Evolutionary conservation across 1,140 invertebrate genomes (phyloP).

Genomic region (Muscidifurax raptorellus): DNA sequence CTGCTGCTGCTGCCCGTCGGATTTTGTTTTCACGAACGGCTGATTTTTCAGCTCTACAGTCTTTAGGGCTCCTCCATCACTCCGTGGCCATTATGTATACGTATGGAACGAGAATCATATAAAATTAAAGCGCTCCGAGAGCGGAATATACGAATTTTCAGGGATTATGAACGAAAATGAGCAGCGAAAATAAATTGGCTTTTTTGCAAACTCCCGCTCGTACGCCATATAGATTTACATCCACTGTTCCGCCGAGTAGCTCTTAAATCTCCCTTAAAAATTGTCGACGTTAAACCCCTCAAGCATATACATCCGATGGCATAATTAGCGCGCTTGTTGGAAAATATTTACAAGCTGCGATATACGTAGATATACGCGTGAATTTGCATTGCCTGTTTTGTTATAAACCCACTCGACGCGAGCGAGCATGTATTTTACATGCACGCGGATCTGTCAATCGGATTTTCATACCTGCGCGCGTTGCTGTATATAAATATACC

Average conservation of each 20-base stretch:
- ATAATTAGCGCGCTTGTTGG: too few relatives aligned
- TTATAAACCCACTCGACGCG: not conserved
- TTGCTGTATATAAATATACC: not conserved
- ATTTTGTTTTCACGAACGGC: conserved; percentile 12
- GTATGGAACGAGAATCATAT: not conserved
- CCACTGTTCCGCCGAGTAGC: too few relatives aligned
- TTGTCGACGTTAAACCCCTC: too few relatives aligned
- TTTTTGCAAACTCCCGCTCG: not conserved
- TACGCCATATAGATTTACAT: too few relatives aligned
- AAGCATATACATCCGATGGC: too few relatives aligned
- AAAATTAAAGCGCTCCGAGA: not conserved
- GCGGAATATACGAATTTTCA: not conserved
- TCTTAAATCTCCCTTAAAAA: too few relatives aligned
- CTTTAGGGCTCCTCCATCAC: not conserved
- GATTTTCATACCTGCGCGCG: not conserved
- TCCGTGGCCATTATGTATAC: not conserved
- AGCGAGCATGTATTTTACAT: not conserved
- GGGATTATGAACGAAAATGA: not conserved
- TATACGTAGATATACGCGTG: too few relatives aligned
- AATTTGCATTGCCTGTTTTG: not conserved
- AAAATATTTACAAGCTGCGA: too few relatives aligned
- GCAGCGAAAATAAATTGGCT: not conserved
- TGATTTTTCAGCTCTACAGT: not conserved
- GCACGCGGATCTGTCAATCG: not conserved
- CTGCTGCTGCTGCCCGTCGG: not conserved